Conservation (phyloP, 2,888 invertebrate species). For the Heteromurus nitidus region DNA sequence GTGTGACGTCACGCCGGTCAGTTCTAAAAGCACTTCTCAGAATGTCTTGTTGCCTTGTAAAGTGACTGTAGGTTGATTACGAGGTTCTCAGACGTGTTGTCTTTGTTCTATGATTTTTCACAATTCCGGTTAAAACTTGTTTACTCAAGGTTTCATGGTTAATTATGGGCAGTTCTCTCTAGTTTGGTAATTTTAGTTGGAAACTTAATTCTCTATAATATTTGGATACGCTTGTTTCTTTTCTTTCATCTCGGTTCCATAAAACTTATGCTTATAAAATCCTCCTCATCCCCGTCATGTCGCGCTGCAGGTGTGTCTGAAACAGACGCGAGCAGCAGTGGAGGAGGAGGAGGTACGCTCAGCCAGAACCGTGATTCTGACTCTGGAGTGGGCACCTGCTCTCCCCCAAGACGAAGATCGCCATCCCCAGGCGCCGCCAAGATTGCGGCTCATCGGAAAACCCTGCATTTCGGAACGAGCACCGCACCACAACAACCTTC, state of each 20-base stretch:
- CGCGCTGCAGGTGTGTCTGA: conserved; percentile 65
- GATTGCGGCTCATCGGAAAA: neutral
- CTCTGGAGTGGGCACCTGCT: conserved; percentile 72
- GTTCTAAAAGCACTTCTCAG: too few species aligned
- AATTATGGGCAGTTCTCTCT: neutral
- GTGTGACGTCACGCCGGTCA: too few species aligned
- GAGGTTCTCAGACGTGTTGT: too few species aligned
- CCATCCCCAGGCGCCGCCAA: conserved; percentile 66
- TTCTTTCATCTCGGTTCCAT: conserved; percentile 55
- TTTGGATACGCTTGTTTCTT: conserved; percentile 8
- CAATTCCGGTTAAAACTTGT: neutral
- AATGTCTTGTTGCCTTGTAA: too few species aligned
- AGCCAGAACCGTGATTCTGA: conserved; percentile 70
- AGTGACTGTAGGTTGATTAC: too few species aligned
- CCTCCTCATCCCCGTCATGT: neutral
- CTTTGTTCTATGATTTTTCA: too few species aligned
- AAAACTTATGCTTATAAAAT: conserved; percentile 52
- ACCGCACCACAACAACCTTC: conserved; percentile 64
- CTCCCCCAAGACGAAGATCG: conserved; percentile 68
- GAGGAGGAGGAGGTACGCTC: conserved; percentile 61
- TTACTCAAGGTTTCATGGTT: neutral
- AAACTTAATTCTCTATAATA: conserved; percentile 11
- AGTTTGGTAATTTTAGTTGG: neutral
- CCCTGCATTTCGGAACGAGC: conserved; percentile 30
- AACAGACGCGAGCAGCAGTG: conserved; percentile 67